A percentile compares a stretch with the other conserved stretches of the same genome.
phyloP scores from a whole-genome alignment of 64 coral and sea anemone genomes.

The Stichodactyla helianthus region DNA sequence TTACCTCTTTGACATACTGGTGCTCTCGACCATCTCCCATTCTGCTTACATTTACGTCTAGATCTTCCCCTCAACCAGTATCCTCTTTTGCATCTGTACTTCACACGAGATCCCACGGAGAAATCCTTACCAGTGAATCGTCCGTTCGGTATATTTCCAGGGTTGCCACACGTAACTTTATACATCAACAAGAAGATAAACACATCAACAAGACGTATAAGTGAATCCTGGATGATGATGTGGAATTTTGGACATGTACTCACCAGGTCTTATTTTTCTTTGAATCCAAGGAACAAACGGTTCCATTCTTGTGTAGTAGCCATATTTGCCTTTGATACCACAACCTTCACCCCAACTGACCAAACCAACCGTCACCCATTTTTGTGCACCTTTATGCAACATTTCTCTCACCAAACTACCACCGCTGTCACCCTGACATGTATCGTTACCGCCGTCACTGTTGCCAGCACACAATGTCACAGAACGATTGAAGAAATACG shows the following conservation, averaged over 20 bases:
- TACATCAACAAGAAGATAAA: too few species aligned
- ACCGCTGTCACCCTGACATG: constrained; percentile 39
- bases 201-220: too few species aligned
- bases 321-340: not conserved
- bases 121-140: too few species aligned
- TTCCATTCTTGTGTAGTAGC: constrained; percentile 48
- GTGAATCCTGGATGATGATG: too few species aligned
- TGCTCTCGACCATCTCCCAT: constrained; percentile 17
- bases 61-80: constrained; percentile 32
- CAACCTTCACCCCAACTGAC: constrained; percentile 63
- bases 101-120: too few species aligned
- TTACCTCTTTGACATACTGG: too few species aligned
- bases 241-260: too few species aligned
- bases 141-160: too few species aligned
- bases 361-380: constrained; percentile 35
- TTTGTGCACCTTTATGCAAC: not conserved
- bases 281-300: constrained; percentile 49
- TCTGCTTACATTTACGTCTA: constrained; percentile 4
- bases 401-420: constrained; percentile 32
- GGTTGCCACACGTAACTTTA: too few species aligned
- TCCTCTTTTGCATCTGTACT: constrained; percentile 20
- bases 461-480: constrained; percentile 44
- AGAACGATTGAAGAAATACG: constrained; percentile 36
- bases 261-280: not conserved
- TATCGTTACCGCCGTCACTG: constrained; percentile 4